Percentiles rank a stretch among this genome's conserved stretches.
Evolutionary conservation across 2,888 invertebrate genomes (phyloP).

Genomic region (Pyrrhia umbra): DNA sequence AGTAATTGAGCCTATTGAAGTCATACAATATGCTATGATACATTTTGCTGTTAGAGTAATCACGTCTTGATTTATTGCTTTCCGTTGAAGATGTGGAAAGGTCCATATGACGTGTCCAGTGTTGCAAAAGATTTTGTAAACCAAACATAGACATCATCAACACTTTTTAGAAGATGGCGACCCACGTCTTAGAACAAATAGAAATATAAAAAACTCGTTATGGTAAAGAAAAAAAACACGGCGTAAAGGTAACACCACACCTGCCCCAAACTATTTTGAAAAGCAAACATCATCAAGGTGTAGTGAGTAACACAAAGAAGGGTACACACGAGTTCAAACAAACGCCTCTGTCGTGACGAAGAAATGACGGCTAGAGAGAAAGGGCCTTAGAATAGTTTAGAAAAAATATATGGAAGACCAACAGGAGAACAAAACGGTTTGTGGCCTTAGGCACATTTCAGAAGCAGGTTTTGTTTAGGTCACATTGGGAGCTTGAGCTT

Average conservation of each 20-base stretch:
- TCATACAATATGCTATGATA: conserved; percentile 13
- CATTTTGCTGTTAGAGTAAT: conserved; percentile 3
- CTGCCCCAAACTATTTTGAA: conserved; percentile 63
- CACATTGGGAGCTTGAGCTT: too few species aligned
- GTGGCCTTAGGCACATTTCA: background rate
- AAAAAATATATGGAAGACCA: background rate
- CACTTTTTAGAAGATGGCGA: background rate
- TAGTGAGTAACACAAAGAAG: conserved; percentile 42
- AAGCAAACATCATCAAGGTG: conserved; percentile 62
- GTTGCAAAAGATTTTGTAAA: background rate
- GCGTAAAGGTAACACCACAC: conserved; percentile 9
- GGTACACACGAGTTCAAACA: conserved; percentile 37
- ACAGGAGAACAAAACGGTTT: background rate
- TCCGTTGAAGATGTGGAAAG: conserved; percentile 7
- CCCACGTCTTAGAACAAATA: background rate
- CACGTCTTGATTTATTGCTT: conserved; percentile 27
- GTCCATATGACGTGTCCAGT: background rate
- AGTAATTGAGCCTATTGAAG: conserved; percentile 65
- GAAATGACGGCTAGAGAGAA: background rate
- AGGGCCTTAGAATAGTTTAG: background rate
- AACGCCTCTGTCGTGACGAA: background rate
- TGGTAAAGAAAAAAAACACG: conserved; percentile 13
- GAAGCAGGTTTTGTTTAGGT: background rate
- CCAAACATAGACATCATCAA: background rate
- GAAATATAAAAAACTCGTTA: conserved; percentile 6